Evolutionary conservation across 2,888 invertebrate species (phyloP), one percentile per base, ranked within the genome.

Genomic region (Megastigmus dorsalis): DNA sequence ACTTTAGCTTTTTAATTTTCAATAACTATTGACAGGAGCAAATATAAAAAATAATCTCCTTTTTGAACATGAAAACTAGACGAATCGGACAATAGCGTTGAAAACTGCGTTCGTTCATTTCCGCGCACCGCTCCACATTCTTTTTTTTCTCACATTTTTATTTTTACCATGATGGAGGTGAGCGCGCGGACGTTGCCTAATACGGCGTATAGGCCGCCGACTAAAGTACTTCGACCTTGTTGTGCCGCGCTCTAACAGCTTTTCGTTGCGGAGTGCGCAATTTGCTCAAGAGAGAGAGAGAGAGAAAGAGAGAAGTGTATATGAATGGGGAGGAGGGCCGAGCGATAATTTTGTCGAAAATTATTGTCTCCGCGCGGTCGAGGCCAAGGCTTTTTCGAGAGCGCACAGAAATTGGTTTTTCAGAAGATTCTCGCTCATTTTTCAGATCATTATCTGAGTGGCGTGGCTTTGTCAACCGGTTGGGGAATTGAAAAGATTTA

Each of bases 131-230:
- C 5, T 23, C 1, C 9, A 6, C 5, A 13, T 9, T 3, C n/a
- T 41, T 20, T 41, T 45, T 6, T 33, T 23, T 57, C 48, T 43
- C 30, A n/a, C 23, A 4, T n/a, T 48, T 1, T 18, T 36, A 13
- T 60, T 30, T n/a, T n/a, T n/a, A n/a, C n/a, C n/a, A n/a, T n/a
- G n/a, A n/a, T n/a, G n/a, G n/a, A n/a, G n/a, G n/a, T n/a, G n/a
- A n/a, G n/a, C n/a, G 38, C 48, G 28, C 60, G 60, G 69, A 69
- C 43, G 69, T 69, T 60, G 41, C 60, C 69, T 59, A 59, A 59
- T 50, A 68, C 59, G 68, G 68, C 15, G 23, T n/a, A n/a, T n/a
- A n/a, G n/a, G n/a, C n/a, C n/a, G n/a, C n/a, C n/a, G n/a, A n/a
- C 13, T 1, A 28, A 38, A 10, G 28, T 45, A 20, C 28, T 26